Base-by-base conservation (phyloP, 2,113 vertebrate species). In the Vidua macroura region DNA sequence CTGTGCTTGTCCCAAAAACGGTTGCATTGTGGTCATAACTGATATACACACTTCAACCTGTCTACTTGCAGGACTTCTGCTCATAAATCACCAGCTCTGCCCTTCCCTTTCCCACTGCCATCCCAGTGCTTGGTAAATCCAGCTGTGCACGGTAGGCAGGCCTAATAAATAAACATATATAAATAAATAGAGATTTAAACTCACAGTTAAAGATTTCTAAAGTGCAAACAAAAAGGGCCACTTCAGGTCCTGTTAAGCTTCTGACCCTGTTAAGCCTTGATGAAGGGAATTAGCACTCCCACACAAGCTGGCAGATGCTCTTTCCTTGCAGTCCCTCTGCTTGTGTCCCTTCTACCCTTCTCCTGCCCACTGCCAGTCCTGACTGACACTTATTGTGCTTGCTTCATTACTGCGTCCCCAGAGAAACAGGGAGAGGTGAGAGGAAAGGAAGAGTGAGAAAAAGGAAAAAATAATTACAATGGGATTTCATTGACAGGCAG, bases 381-480 rank as follows among this genome's bases (percentile, higher is more conserved):
- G 63, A 83, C 10, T 74, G 93, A 78, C 23, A 13, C 39, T 69
- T 86, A 46, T 14, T 68, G 25, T 16, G 15, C 22, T 85, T 58
- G 22, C 87, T 96, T 90, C 80, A 89, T 95, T 85, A 92, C 48
- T 44, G 53, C 9, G 3, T 75, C 81, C 86, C 85, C 77, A 88
- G 92, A 84, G 80, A 83, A 74, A 41, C 3, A 46, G 30, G 73
- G 63, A 90, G 81, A 44, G 37, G 39, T 24, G 60, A 85, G 58
- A 91, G 76, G 76, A 96, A 70, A 86, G 33, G 39, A 83, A 69
- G 67, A 88, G 79, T n/a, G 74, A 91, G 90, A 82, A 84, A 82
- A 76, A 30, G 75, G 62, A 58, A 77, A 80, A 94, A 90, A 95
- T 96, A 96, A 97, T 97, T 96, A 95, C 92, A 95, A 43, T 0